Conservation (phyloP, 2,113 vertebrate species). For the Varanus komodoensis region DNA sequence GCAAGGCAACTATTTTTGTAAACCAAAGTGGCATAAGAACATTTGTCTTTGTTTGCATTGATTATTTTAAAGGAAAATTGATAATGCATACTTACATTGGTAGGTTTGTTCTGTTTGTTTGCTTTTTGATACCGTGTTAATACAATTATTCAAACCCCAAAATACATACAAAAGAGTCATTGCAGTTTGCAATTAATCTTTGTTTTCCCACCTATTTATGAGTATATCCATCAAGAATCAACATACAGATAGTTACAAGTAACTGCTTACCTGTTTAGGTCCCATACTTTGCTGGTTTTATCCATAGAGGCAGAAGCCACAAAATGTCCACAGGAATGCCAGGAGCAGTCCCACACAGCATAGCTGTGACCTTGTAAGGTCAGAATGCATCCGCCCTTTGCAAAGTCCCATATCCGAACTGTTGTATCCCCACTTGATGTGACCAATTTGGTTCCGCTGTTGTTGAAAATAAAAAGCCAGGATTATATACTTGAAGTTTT, state of each 20-base stretch:
- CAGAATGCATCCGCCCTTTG: conserved; percentile 68
- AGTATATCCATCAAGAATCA: background rate
- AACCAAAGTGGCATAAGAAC: background rate
- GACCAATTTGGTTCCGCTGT: conserved; percentile 77
- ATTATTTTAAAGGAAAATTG: background rate
- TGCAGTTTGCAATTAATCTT: background rate
- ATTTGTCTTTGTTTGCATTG: background rate
- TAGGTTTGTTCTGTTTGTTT: background rate
- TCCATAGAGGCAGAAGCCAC: conserved; percentile 88
- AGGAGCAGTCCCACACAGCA: conserved; percentile 80
- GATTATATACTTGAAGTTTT: background rate
- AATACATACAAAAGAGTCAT: background rate
- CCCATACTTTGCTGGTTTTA: conserved; percentile 82
- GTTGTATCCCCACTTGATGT: conserved; percentile 79
- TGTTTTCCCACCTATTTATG: background rate
- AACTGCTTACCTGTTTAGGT: conserved; percentile 76
- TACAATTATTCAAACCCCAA: background rate
- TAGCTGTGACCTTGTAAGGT: conserved; percentile 79
- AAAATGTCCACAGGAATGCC: conserved; percentile 82
- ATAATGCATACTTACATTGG: background rate
- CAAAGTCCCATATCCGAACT: conserved; percentile 80
- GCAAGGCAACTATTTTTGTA: background rate
- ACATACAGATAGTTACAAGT: background rate
- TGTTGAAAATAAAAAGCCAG: background rate
- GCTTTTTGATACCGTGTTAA: background rate